Evolutionary conservation across 2,888 invertebrate species (phyloP), one percentile per base, ranked within the genome.

Genomic region (Ophion costatus): DNA sequence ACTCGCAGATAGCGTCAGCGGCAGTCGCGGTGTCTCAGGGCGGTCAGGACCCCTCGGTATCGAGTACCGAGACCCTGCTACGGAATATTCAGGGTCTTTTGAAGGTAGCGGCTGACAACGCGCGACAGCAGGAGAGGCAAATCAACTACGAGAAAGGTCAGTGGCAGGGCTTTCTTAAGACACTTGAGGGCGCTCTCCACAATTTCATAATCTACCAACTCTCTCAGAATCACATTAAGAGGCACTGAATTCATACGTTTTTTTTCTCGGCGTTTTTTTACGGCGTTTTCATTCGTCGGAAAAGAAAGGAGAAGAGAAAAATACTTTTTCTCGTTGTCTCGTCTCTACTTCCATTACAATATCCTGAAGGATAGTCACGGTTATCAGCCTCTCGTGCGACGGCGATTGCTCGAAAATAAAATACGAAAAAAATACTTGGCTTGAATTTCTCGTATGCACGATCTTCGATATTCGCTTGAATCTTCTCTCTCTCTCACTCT

Each of bases 61-160:
- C 97, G 88, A 98, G 98, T 91, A 98, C 98, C 83, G 98, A 99
- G 94, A 98, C 98, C 84, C 95, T 99, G 89, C 96, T 99, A 89
- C 95, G 98, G 92, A 99, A 99, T 94, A 99, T 99, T 92, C 98
- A 99, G 94, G 98, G 98, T 77, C 95, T 99, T 88, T 96, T 99
- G 87, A 98, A 99, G 94, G 98, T 99, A 86, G 99, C 99, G n/a
- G 98, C 98, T 2, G 98, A 99, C 94, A 98, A 98, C 94, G 98
- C 98, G 79, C 96, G 98, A 90, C 98, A 98, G 93, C 98, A 98
- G 94, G 99, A 99, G 94, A 95, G 98, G 89, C 98, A 99, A 94
- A 97, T 98, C 94, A 98, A 97, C 95, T 98, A 98, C 94, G 99
- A 99, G 95, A 98, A 98, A 97, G 98, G 99, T 99, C 95, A 94